Evolutionary conservation across 2,888 invertebrate species (phyloP), one percentile per base, ranked within the genome.

Genomic region (Acanthosepion pharaonis): DNA sequence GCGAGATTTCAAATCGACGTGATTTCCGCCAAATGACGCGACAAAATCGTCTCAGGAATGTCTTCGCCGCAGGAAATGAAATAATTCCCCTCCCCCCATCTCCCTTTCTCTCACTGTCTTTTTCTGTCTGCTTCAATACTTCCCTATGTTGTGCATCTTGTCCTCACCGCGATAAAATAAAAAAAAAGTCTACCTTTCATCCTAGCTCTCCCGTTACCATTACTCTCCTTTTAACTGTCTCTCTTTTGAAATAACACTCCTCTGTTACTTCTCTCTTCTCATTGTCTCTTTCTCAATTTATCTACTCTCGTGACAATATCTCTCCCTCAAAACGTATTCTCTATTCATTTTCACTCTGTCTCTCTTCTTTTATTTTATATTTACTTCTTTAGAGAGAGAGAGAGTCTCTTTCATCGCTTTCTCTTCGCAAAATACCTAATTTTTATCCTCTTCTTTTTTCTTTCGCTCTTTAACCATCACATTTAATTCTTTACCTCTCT

Each of bases 1-100:
- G 78, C 78, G 78, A 78, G 78, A 78, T 78, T 78, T 78, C 5
- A 33, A 78, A 78, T n/a, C n/a, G n/a, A 78, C 78, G 78, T 78
- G 78, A 78, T 78, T 78, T 78, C 78, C n/a, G n/a, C n/a, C 78
- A n/a, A 78, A 78, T 78, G 78, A 78, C n/a, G 78, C 78, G 78
- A 78, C 78, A 33, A 78, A 78, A 78, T 78, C 78, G 78, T n/a
- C 78, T 78, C 15, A 78, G 78, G 78, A 78, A 78, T 78, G 78
- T 78, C 78, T 78, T 78, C 33, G 78, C 78, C 78, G 78, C 78
- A 78, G 78, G 78, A 78, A 78, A 78, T 15, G 78, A 33, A 78
- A 78, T 78, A 78, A 78, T n/a, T 78, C n/a, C n/a, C n/a, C n/a
- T 11, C 28, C 9, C 8, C 15, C 28, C 11, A 8, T n/a, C 8